These are phyloP conservation scores for Tillus elongatus DNA, from an alignment of 2,888 invertebrate genomes.

Conservation along the genomic window DNA sequence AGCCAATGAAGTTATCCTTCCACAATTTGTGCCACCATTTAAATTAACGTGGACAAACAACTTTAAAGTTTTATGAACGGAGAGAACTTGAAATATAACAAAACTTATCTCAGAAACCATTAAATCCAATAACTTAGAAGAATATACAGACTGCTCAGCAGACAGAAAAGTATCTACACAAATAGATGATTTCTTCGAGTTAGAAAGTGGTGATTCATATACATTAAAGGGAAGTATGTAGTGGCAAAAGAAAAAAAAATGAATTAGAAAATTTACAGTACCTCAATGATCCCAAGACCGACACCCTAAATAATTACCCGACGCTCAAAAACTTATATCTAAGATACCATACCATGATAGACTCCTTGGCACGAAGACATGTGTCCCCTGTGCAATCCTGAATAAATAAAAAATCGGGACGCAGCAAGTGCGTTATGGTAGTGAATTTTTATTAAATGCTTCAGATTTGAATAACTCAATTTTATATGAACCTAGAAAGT, in stretches of 20 bases:
- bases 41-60: neutral
- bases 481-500: too few species aligned
- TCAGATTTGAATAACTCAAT: too few species aligned
- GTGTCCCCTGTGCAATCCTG: too few species aligned
- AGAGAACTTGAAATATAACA: neutral
- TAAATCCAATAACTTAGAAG: neutral
- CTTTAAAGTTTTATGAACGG: neutral
- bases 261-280: neutral
- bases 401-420: too few species aligned
- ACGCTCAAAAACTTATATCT: slow-evolving; percentile 17
- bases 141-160: neutral
- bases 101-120: neutral
- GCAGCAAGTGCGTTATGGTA: too few species aligned
- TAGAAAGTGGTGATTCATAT: neutral
- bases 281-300: neutral
- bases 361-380: too few species aligned
- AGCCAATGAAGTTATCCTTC: neutral
- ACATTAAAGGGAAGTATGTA: neutral
- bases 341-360: slow-evolving; percentile 20
- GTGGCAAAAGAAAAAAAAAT: neutral
- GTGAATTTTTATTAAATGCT: too few species aligned
- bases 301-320: slow-evolving; percentile 13
- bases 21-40: neutral
- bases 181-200: neutral
- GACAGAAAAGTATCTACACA: neutral